Evolutionary conservation across 1,140 invertebrate genomes (phyloP).

Genomic region (Drosophila truncata): DNA sequence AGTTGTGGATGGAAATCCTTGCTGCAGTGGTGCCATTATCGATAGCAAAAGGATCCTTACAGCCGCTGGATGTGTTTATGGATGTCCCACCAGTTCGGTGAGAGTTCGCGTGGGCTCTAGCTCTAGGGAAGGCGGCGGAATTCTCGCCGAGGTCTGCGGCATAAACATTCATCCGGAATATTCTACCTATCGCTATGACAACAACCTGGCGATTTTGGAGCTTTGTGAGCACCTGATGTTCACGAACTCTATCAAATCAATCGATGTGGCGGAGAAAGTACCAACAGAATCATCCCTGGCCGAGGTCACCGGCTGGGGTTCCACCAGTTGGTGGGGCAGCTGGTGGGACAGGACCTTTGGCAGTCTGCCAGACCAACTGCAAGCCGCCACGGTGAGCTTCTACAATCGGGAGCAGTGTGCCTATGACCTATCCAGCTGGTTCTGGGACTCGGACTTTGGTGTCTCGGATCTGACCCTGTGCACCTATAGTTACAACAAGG

Average conservation of each 20-base stretch:
- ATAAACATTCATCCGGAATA: constrained; percentile 7
- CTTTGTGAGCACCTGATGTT: constrained; percentile 1
- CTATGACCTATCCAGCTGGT: background rate
- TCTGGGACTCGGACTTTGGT: constrained; percentile 3
- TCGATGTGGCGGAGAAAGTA: background rate
- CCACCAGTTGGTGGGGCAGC: constrained; percentile 22
- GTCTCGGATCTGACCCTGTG: constrained; percentile 21
- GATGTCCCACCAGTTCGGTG: background rate
- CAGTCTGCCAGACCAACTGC: constrained; percentile 1
- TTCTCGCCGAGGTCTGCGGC: background rate
- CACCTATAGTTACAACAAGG: background rate
- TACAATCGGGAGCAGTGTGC: constrained; percentile 24
- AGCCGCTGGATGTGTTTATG: constrained; percentile 21
- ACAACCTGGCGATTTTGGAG: constrained; percentile 20
- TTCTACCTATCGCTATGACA: constrained; percentile 11
- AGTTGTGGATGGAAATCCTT: constrained; percentile 1
- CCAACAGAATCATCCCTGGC: background rate
- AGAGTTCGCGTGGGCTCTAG: constrained; percentile 19
- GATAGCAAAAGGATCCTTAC: background rate
- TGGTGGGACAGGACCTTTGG: constrained; percentile 10
- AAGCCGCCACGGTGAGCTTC: background rate
- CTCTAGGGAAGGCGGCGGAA: constrained; percentile 1
- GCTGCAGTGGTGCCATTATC: constrained; percentile 38
- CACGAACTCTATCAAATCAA: background rate
- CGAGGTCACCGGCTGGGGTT: constrained; percentile 33